phyloP scores from a whole-genome alignment of 2,797 vertebrate species.

The Vireo griseus region DNA sequence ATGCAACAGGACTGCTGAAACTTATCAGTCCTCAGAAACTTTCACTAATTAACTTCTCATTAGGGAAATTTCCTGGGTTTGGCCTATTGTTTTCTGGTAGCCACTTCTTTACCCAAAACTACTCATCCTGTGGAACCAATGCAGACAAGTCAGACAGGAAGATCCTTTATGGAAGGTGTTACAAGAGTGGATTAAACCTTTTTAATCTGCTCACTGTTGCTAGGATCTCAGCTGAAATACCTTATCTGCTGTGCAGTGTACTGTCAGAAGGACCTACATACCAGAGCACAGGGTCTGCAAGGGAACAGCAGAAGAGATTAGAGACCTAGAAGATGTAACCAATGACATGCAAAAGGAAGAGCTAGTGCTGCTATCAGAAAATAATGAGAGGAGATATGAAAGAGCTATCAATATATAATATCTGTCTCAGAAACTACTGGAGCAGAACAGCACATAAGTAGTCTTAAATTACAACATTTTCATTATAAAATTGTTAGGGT shows the following conservation, averaged over 20 bases:
- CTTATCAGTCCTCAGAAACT: neutral
- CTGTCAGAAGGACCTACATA: neutral
- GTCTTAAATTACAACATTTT: neutral
- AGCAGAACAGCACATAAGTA: neutral
- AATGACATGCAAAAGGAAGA: neutral
- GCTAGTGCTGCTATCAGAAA: neutral
- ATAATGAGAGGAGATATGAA: neutral
- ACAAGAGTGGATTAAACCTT: neutral
- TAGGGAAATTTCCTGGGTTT: neutral
- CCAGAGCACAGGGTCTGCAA: neutral
- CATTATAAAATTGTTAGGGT: neutral
- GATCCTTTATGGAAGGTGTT: neutral
- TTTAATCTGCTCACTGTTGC: neutral
- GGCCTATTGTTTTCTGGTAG: neutral
- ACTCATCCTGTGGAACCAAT: neutral
- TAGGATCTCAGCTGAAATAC: neutral
- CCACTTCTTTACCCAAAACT: neutral
- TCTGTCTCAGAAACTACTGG: neutral
- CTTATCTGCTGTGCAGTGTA: neutral
- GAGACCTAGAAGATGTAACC: rapidly evolving
- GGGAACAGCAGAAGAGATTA: neutral
- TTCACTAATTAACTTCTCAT: neutral
- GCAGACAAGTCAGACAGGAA: neutral
- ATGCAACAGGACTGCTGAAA: neutral
- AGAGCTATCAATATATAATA: neutral